Evolutionary conservation across 2,797 vertebrate genomes (phyloP), one percentile per base, ranked within the genome.

Genomic region (Hyperoplus immaculatus): DNA sequence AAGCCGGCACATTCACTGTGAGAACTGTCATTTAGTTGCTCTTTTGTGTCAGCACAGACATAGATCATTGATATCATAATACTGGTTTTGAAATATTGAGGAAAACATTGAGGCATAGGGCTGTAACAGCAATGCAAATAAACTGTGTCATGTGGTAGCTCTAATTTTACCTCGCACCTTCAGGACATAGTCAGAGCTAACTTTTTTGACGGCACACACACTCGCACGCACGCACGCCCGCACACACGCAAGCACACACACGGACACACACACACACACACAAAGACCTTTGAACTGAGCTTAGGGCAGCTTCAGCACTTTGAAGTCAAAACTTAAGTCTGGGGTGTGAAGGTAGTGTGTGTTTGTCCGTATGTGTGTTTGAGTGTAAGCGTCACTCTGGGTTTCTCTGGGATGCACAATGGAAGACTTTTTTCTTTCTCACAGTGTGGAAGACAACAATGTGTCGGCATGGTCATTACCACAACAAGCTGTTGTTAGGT

Each of bases 241-340:
- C 21, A 29, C 29, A 29, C 29, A 29, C 29, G 29, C 29, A 29
- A 29, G 45, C 45, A 46, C 8, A 12, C 10, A 50, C 29, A 12
- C 54, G 38, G 4, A 56, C 29, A 38, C 54, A 12, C 0, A 57
- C 55, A 13, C 29, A 59, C 10, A 72, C 58, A 78, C 21, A 76
- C 55, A 77, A 45, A 82, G 46, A 85, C 81, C 91, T 93, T 93
- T 94, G 87, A 94, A 93, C 92, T 80, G 16, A 41, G 69, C 69
- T 89, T 87, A 91, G 81, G 82, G 76, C 64, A 80, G 83, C 62
- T 81, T 82, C 38, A 43, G 82, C 80, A 84, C 88, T 90, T 90
- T 88, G 88, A 92, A 89, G 91, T 92, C 65, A 21, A 65, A 88
- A 66, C 60, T 60, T 41, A 66, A 72, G 76, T 72, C 59, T 76